Percentiles rank a stretch among this genome's conserved stretches.
Conservation (phyloP, 1,140 invertebrate species). For the Caenorhabditis brenneri region DNA sequence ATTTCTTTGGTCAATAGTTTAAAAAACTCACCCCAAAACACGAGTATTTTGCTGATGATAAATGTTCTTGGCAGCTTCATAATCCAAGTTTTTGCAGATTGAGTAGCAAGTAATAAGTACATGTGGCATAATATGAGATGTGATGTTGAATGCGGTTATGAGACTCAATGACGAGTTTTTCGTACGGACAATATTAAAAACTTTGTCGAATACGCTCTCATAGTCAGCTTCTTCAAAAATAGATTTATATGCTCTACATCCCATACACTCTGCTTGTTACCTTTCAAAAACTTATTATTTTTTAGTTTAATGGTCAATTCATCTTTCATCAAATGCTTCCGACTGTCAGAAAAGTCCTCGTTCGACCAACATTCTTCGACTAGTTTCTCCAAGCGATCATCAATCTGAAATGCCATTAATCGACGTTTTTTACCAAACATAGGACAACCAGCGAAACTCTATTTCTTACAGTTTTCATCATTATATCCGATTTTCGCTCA, state of each 20-base stretch:
- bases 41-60: neutral
- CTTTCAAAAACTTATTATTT: neutral
- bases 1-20: neutral
- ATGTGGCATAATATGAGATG: conserved; percentile 20
- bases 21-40: neutral
- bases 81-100: neutral
- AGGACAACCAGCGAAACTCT: too few species aligned
- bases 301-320: neutral
- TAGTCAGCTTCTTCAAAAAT: conserved; percentile 9
- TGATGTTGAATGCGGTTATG: conserved; percentile 4
- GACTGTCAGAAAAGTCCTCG: neutral
- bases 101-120: neutral
- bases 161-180: neutral
- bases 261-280: too few species aligned
- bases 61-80: neutral
- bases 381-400: neutral
- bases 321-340: neutral
- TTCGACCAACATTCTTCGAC: neutral
- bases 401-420: neutral
- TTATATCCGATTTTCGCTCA: neutral
- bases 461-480: neutral
- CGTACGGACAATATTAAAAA: neutral
- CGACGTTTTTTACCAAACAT: neutral
- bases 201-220: neutral
- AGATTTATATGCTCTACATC: too few species aligned